Evolutionary conservation across 2,113 vertebrate genomes (phyloP).

Genomic region (Stegostoma tigrinum): DNA sequence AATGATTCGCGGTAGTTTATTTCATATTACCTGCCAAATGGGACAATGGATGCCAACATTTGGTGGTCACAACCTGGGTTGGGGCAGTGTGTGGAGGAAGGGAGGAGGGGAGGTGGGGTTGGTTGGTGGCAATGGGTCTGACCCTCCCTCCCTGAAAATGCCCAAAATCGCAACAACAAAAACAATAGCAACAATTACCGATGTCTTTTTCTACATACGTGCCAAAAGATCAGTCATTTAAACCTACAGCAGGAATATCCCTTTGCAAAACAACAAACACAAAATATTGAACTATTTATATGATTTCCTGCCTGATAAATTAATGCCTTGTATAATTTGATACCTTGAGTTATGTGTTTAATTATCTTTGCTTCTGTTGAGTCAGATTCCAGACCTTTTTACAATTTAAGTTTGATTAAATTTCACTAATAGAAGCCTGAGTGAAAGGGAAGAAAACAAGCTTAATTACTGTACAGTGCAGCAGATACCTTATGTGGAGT

Average conservation of each 20-base stretch:
- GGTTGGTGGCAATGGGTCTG: too few relatives aligned
- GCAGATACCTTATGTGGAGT: neutral
- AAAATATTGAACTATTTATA: neutral
- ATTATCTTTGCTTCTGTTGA: constrained; percentile 17
- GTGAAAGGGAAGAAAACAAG: neutral
- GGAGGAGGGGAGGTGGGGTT: too few relatives aligned
- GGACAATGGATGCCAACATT: neutral
- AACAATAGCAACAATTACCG: neutral
- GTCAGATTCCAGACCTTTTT: neutral
- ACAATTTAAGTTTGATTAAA: neutral
- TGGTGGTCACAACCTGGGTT: too few relatives aligned
- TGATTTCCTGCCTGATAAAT: constrained; percentile 5
- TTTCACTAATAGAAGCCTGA: constrained; percentile 13
- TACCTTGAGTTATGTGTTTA: constrained; percentile 20
- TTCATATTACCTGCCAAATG: neutral
- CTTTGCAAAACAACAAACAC: neutral
- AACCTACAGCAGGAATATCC: neutral
- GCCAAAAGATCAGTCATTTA: neutral
- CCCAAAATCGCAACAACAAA: neutral
- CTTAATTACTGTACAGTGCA: neutral
- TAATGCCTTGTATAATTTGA: constrained; percentile 18
- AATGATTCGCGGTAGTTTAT: neutral
- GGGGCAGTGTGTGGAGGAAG: too few relatives aligned
- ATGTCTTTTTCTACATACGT: neutral
- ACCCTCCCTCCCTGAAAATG: neutral